phyloP scores from a whole-genome alignment of 92 coral and sea anemone genomes.

The Scolanthus callimorphus region DNA sequence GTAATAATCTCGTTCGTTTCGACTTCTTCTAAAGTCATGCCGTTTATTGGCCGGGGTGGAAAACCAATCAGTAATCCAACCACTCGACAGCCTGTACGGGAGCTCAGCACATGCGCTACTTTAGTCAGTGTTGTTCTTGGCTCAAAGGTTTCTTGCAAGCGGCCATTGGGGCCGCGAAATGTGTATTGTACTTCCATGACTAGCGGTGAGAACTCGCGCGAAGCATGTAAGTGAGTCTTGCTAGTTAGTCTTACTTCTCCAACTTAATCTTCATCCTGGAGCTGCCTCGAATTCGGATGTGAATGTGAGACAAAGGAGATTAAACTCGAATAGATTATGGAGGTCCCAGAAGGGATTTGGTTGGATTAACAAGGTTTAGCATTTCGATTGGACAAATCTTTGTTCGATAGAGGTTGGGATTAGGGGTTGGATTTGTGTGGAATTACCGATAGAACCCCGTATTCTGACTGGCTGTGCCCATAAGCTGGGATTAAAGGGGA shows the following conservation, averaged over 20 bases:
- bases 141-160: slow-evolving; percentile 9
- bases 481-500: slow-evolving; percentile 25
- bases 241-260: slow-evolving; percentile 1
- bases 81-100: slow-evolving; percentile 1
- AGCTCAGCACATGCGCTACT: slow-evolving; percentile 9
- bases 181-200: slow-evolving; percentile 12
- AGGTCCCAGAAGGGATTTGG: slow-evolving; percentile 29
- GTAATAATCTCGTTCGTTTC: slow-evolving; percentile 22
- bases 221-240: no score
- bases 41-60: slow-evolving; percentile 29
- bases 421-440: slow-evolving; percentile 20
- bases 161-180: slow-evolving; percentile 20
- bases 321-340: slow-evolving; percentile 30
- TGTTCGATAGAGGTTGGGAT: slow-evolving; percentile 3
- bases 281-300: slow-evolving; percentile 15
- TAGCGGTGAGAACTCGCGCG: no score
- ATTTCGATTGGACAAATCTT: slow-evolving; percentile 6
- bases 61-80: slow-evolving; percentile 25
- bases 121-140: slow-evolving; percentile 8
- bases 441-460: slow-evolving; percentile 12
- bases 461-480: slow-evolving; percentile 9
- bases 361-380: slow-evolving; percentile 31
- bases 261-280: neutral
- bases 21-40: slow-evolving; percentile 12
- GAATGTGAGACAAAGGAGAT: slow-evolving; percentile 32